These are phyloP conservation scores for Girardinichthys multiradiatus DNA, from an alignment of 2,113 vertebrate species.

Conservation along the genomic window DNA sequence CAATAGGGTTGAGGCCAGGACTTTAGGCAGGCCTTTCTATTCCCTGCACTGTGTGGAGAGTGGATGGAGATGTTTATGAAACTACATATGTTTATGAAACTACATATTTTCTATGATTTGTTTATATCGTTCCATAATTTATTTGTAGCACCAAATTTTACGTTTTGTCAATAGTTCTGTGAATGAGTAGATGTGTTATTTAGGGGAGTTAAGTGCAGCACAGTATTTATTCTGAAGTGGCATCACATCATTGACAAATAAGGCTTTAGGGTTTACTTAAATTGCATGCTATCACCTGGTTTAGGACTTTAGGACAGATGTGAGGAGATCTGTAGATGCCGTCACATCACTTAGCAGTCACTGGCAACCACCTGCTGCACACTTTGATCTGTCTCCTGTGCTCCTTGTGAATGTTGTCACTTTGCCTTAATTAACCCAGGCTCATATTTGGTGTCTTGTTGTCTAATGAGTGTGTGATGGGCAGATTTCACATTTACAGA, in stretches of 20 bases:
- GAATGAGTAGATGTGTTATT: not conserved
- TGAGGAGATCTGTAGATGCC: constrained; percentile 28
- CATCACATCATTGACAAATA: constrained; percentile 21
- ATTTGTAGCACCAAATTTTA: too few relatives aligned
- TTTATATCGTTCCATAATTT: too few relatives aligned
- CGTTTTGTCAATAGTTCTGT: not conserved
- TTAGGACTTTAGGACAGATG: constrained; percentile 44
- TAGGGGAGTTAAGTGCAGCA: constrained; percentile 7
- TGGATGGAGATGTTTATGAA: too few relatives aligned
- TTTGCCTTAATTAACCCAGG: constrained; percentile 53
- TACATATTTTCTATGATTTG: too few relatives aligned
- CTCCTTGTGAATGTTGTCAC: too few relatives aligned
- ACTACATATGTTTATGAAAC: too few relatives aligned
- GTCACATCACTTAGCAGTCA: constrained; percentile 23
- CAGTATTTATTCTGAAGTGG: constrained; percentile 3
- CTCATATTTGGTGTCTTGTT: constrained; percentile 57
- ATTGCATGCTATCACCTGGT: constrained; percentile 32
- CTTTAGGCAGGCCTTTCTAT: too few relatives aligned
- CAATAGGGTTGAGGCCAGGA: too few relatives aligned
- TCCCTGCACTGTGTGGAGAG: too few relatives aligned
- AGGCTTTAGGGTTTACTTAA: constrained; percentile 36
- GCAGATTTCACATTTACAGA: not conserved
- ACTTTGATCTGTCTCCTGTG: constrained; percentile 18
- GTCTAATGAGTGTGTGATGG: constrained; percentile 10
- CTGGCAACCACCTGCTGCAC: constrained; percentile 56